Conservation (phyloP, 2,113 vertebrate genomes). For the Ammospiza nelsoni region DNA sequence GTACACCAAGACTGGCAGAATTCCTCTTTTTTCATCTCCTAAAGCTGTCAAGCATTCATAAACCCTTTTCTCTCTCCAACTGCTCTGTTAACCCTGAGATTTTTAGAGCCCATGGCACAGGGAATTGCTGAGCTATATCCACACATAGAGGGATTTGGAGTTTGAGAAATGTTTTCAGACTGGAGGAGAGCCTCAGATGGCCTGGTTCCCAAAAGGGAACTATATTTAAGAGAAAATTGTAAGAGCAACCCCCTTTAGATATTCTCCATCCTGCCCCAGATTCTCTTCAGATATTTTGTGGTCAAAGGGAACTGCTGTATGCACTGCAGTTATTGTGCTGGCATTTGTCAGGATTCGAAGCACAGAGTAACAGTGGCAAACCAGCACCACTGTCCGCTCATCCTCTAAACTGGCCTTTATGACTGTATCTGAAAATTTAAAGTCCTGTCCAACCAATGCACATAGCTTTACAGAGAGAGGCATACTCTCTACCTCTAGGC, state of each 20-base stretch:
- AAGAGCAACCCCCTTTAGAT: background rate
- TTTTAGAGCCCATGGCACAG: background rate
- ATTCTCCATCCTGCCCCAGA: background rate
- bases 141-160: background rate
- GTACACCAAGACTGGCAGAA: background rate
- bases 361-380: background rate
- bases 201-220: background rate
- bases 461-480: background rate
- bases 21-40: background rate
- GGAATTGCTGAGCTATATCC: background rate
- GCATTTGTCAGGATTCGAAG: fast-evolving
- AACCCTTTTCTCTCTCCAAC: background rate
- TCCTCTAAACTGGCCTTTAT: background rate
- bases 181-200: background rate
- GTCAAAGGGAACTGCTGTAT: background rate
- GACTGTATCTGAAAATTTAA: background rate
- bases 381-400: background rate
- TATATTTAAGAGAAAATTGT: background rate
- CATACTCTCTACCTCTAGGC: background rate
- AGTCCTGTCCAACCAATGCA: background rate
- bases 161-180: background rate
- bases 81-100: background rate
- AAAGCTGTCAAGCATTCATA: background rate
- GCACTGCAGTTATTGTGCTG: background rate
- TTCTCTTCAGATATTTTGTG: background rate